Evolutionary conservation across 53 echinoderm and acorn worm species (phyloP), one percentile per base, ranked within the genome.

Genomic region (Echinometra lucunter): DNA sequence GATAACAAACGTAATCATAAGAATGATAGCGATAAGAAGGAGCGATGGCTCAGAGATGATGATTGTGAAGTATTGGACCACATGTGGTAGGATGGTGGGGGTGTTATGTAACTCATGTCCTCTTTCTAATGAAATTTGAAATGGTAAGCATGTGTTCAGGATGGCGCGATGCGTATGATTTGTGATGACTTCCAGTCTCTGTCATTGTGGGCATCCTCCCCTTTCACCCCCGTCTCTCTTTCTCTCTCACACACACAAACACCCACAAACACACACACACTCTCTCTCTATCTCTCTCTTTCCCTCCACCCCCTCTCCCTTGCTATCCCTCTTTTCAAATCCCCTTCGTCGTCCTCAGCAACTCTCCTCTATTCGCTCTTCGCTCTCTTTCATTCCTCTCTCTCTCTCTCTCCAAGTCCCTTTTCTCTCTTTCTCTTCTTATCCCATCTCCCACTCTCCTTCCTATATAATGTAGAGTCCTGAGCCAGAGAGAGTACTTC

Each of bases 21-120:
- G 78, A 38, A 78, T 42, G 78, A 78, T 78, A 40, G 42, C 16
- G 42, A 78, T 78, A 42, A 78, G 38, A 78, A 78, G 42, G 23
- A 2, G 1, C 19, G 78, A 78, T 38, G 38, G 42, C 42, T 38
- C 19, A 42, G 38, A 40, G 40, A 74, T 74, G 74, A 74, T 37
- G 74, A 12, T 35, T 74, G 12, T 12, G 17, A 37, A 74, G 74
- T 34, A 74, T 35, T 16, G 37, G 18, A 78, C 42, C 38, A 42
- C 78, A 78, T 78, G 78, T 4, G 2, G 19, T 17, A 34, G 17
- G 74, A 35, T 74, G 6, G 21, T 40, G 6, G 16, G 78, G 19
- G 19, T 42, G 78, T 78, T 78, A 78, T 78, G 78, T 78, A 78
- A 78, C 42, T 42, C 78, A 23, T 40, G 78, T 78, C 78, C 78